phyloP scores from a whole-genome alignment of 1,140 invertebrate species.

The Cydia amplana region DNA sequence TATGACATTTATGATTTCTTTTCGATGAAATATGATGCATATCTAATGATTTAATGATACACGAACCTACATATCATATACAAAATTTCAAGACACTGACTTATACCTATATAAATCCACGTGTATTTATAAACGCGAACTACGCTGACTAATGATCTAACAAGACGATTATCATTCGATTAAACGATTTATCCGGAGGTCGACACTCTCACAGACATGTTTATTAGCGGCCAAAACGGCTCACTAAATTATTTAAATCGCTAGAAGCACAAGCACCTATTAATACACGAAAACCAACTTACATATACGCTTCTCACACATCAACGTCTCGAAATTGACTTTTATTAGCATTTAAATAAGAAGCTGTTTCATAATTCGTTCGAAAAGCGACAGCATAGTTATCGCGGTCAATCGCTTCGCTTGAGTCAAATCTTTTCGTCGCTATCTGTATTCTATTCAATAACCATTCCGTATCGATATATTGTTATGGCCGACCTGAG shows the following conservation, averaged over 20 bases:
- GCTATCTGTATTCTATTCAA: conserved; percentile 61
- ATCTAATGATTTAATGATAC: neutral
- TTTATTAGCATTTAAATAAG: neutral
- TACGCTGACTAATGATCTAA: conserved; percentile 43
- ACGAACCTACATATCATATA: neutral
- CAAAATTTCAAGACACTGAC: neutral
- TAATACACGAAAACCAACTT: conserved; percentile 3
- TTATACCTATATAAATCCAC: neutral
- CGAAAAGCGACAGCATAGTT: neutral
- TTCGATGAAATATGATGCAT: neutral
- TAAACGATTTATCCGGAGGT: conserved; percentile 48
- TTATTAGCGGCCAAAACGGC: conserved; percentile 58
- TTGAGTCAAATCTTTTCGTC: conserved; percentile 42
- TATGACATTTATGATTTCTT: neutral
- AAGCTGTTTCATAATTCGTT: neutral
- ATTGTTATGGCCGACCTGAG: conserved; percentile 68
- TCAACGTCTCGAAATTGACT: neutral
- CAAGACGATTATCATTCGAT: conserved; percentile 53
- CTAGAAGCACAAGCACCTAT: conserved; percentile 26
- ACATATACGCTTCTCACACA: neutral
- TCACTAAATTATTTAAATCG: conserved; percentile 55
- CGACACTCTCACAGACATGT: conserved; percentile 55
- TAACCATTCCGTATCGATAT: conserved; percentile 66
- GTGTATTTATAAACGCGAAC: neutral
- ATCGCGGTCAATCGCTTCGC: conserved; percentile 42